phyloP scores from a whole-genome alignment of 2,797 vertebrate species.

The Presbytis comata region DNA sequence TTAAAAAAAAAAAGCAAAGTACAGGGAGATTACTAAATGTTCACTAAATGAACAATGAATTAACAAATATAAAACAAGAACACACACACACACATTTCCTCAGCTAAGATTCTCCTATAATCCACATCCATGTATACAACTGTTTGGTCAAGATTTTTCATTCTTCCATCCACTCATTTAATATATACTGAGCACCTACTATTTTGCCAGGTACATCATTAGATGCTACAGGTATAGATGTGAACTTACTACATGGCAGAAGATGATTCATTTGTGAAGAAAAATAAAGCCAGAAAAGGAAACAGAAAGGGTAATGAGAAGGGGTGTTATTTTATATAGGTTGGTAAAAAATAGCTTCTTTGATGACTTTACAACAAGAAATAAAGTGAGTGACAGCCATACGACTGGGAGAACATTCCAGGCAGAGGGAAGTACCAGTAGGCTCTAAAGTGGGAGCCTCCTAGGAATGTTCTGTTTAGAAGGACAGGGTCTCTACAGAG shows the following conservation, averaged over 20 bases:
- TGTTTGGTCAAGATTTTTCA: not conserved
- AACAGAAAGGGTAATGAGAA: not conserved
- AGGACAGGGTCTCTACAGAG: not conserved
- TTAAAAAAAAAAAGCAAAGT: no score
- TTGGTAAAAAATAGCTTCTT: not conserved
- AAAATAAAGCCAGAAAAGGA: slow-evolving; percentile 16
- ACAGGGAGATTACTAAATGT: not conserved
- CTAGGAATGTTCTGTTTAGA: not conserved
- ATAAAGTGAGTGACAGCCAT: not conserved
- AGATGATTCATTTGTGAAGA: not conserved
- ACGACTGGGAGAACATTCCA: not conserved
- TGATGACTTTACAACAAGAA: slow-evolving; percentile 30
- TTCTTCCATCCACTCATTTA: not conserved
- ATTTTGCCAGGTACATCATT: not conserved
- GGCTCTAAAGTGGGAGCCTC: not conserved
- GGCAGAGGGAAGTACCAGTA: not conserved
- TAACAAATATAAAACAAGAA: not conserved
- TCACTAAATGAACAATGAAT: slow-evolving; percentile 15
- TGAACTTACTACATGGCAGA: not conserved
- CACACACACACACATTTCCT: not conserved
- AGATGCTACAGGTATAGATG: not conserved
- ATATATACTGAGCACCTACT: not conserved
- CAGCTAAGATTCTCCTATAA: not conserved
- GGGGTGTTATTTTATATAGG: not conserved
- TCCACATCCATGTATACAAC: not conserved